Evolutionary conservation across 2,113 vertebrate genomes (phyloP).

Genomic region (Daphoenositta chrysoptera): DNA sequence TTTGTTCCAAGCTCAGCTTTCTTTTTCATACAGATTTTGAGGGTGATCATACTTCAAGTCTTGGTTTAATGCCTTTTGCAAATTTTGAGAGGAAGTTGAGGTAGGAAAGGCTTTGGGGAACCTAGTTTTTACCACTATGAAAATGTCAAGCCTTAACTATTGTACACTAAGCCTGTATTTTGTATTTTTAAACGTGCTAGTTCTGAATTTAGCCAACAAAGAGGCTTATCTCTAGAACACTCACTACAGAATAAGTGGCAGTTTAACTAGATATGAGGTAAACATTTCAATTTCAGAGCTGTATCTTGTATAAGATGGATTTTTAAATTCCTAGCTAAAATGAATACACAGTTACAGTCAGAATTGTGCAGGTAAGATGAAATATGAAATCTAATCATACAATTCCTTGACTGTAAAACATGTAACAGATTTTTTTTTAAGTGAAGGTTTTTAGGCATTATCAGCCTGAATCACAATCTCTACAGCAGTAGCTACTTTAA

Average conservation of each 20-base stretch:
- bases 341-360: neutral
- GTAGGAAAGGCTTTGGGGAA: neutral
- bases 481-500: neutral
- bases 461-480: neutral
- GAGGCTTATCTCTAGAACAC: neutral
- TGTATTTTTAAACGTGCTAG: neutral
- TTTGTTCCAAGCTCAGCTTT: neutral
- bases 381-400: neutral
- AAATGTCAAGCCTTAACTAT: neutral
- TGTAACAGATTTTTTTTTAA: neutral
- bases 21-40: neutral
- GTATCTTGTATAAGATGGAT: neutral
- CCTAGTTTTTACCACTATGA: neutral
- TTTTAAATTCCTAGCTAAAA: neutral
- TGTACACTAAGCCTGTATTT: neutral
- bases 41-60: neutral
- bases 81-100: neutral
- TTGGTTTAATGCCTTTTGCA: neutral
- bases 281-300: neutral
- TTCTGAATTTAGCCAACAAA: neutral
- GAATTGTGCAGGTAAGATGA: neutral
- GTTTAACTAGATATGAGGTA: neutral
- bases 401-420: neutral
- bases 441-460: neutral
- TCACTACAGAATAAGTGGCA: neutral